Evolutionary conservation across 1,140 invertebrate genomes (phyloP).

Genomic region (Caenorhabditis brenneri): DNA sequence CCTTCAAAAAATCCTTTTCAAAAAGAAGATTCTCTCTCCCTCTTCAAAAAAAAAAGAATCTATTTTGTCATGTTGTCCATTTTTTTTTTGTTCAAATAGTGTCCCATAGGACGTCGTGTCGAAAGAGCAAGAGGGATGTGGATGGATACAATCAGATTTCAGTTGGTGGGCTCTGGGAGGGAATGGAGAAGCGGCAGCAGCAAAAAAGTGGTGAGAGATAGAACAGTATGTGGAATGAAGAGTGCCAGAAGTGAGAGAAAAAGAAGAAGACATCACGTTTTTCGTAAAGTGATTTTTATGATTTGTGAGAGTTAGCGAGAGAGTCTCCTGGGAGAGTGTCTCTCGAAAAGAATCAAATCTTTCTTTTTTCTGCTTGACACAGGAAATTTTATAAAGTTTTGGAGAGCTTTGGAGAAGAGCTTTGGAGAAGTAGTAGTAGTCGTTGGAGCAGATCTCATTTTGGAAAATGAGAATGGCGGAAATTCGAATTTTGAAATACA

Average conservation of each 20-base stretch:
- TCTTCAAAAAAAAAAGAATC: not conserved
- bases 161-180: not conserved
- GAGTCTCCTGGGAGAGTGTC: conserved; percentile 8
- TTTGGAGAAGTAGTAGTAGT: too few species aligned
- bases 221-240: not conserved
- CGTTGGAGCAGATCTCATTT: too few species aligned
- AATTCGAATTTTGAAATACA: too few species aligned
- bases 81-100: too few species aligned
- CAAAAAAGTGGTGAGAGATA: not conserved
- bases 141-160: not conserved
- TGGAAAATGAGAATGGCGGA: too few species aligned
- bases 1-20: not conserved
- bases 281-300: conserved; percentile 44
- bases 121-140: not conserved
- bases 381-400: conserved; percentile 10
- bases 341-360: not conserved
- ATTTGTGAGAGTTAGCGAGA: not conserved
- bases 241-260: not conserved
- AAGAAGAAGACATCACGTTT: not conserved
- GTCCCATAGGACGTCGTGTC: not conserved
- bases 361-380: too few species aligned
- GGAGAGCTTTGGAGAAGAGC: too few species aligned
- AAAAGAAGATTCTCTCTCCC: too few species aligned
- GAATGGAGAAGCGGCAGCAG: not conserved
- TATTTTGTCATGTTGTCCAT: not conserved